These are phyloP conservation scores for Chrysotoxum bicinctum DNA, from an alignment of 2,888 invertebrate species.

Conservation along the genomic window DNA sequence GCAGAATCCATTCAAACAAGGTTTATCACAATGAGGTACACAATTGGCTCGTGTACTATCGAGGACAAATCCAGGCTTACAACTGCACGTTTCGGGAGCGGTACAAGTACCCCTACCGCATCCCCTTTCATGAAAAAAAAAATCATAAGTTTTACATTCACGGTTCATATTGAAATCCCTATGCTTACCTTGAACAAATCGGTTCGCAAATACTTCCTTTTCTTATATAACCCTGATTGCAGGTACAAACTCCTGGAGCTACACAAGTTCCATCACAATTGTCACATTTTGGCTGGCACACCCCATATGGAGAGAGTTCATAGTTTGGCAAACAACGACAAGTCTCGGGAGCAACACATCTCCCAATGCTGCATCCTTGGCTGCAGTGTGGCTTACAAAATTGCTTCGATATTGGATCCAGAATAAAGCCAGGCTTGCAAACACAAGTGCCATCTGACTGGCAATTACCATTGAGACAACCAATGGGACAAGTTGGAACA, in stretches of 20 bases:
- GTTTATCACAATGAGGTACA: background rate
- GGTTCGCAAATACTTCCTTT: slow-evolving; percentile 80
- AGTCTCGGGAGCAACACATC: slow-evolving; percentile 77
- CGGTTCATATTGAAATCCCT: too few relatives aligned
- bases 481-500: slow-evolving; percentile 86
- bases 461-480: slow-evolving; percentile 84
- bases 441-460: slow-evolving; percentile 77
- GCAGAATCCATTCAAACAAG: slow-evolving; percentile 80
- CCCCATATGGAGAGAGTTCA: slow-evolving; percentile 75
- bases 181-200: slow-evolving; percentile 77
- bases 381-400: slow-evolving; percentile 79
- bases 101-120: background rate
- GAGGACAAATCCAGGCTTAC: background rate
- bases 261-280: slow-evolving; percentile 84
- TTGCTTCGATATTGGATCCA: slow-evolving; percentile 78
- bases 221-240: slow-evolving; percentile 83
- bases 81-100: background rate
- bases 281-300: slow-evolving; percentile 81
- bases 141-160: too few relatives aligned
- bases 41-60: background rate
- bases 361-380: slow-evolving; percentile 77
- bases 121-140: background rate
- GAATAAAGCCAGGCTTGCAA: slow-evolving; percentile 78
- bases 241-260: slow-evolving; percentile 84
- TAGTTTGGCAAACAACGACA: slow-evolving; percentile 77